Conservation (phyloP, 1,140 invertebrate species). For the Cyphomyrmex costatus region DNA sequence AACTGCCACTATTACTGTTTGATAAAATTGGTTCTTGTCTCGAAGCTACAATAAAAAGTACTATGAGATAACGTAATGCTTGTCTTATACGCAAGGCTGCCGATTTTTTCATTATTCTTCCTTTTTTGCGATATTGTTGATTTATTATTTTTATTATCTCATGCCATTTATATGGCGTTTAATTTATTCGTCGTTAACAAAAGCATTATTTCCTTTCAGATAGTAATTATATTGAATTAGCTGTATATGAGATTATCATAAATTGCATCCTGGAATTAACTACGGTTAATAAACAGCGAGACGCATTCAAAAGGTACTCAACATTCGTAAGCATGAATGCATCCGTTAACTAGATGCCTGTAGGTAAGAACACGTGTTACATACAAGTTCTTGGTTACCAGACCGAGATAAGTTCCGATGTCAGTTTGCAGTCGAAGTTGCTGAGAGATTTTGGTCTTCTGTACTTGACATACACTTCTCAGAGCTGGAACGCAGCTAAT, state of each 20-base stretch:
- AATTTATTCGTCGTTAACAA: not conserved
- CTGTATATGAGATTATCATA: constrained; percentile 6
- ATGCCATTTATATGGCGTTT: not conserved
- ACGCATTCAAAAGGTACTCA: constrained; percentile 31
- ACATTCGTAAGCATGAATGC: constrained; percentile 41
- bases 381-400: constrained; percentile 42
- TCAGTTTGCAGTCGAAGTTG: constrained; percentile 55
- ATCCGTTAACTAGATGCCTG: constrained; percentile 66
- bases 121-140: not conserved
- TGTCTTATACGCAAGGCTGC: not conserved
- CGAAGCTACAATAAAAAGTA: not conserved
- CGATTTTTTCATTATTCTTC: not conserved
- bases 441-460: constrained; percentile 50
- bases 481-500: constrained; percentile 60
- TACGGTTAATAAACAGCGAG: constrained; percentile 42
- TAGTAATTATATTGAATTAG: constrained; percentile 27
- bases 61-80: not conserved
- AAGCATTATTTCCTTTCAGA: not conserved
- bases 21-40: not conserved
- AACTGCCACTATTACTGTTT: not conserved
- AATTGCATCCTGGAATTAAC: constrained; percentile 29
- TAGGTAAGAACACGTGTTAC: constrained; percentile 57
- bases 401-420: constrained; percentile 57
- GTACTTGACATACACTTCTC: constrained; percentile 55
- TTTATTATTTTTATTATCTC: not conserved